phyloP scores from a whole-genome alignment of 92 coral and sea anemone genomes.

The Paramuricea clavata region DNA sequence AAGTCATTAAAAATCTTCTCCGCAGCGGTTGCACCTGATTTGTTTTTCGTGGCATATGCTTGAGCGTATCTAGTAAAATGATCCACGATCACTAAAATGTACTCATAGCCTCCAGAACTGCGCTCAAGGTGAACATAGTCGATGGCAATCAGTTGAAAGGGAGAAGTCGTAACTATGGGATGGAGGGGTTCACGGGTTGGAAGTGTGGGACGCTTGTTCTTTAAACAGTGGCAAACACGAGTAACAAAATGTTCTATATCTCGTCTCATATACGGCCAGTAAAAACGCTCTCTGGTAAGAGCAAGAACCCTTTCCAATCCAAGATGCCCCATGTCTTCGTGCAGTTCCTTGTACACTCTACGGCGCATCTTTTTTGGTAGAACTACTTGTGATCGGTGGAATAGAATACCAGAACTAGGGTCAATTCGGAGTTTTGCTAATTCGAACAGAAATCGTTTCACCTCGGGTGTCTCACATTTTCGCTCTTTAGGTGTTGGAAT shows the following conservation, averaged over 20 bases:
- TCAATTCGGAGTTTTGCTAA: too few species aligned
- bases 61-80: conserved; percentile 55
- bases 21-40: conserved; percentile 54
- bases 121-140: conserved; percentile 52
- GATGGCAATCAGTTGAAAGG: conserved; percentile 42
- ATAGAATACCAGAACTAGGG: too few species aligned
- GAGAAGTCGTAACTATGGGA: conserved; percentile 46
- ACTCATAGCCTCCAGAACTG: conserved; percentile 60
- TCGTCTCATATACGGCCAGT: too few species aligned
- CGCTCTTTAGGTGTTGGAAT: too few species aligned
- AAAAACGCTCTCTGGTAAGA: conserved; percentile 30
- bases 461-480: too few species aligned
- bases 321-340: neutral
- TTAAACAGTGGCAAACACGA: conserved; percentile 43
- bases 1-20: conserved; percentile 64
- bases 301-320: conserved; percentile 38
- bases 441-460: too few species aligned
- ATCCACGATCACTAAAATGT: conserved; percentile 51
- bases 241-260: conserved; percentile 45
- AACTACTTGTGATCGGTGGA: neutral
- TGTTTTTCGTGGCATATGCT: conserved; percentile 59
- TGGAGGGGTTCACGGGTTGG: conserved; percentile 42
- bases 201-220: conserved; percentile 37
- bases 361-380: neutral
- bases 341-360: neutral